Evolutionary conservation across 2,888 invertebrate genomes (phyloP), one percentile per base, ranked within the genome.

Genomic region (Pilophorus perplexus): DNA sequence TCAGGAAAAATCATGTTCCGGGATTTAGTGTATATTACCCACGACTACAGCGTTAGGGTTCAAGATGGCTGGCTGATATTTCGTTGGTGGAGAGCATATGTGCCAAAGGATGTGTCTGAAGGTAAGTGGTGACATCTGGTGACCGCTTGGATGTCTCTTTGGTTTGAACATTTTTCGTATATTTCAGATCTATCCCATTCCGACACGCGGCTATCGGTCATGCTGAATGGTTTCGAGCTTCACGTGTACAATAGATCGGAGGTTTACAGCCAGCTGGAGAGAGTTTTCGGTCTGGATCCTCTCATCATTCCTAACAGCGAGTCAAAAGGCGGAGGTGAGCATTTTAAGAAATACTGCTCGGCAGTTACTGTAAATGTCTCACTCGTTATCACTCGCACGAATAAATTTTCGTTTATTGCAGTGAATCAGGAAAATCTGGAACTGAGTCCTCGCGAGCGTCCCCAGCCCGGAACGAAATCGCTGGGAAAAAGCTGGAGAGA

Each of bases 1-100:
- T 93, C 96, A 64, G 99, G 99, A 2, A 98, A 98, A 80, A 89
- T 99, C 62, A 98, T 98, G 97, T 96, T 98, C 78, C 84, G 95
- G 67, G 95, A 98, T 80, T 86, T 98, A 72, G 88, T 92, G 64
- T 95, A 92, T 75, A 90, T 95, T 68, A 94, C 91, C 70, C 90
- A 92, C 75, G 97, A 99, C 80, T 95, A 90, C 78, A 90, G 93
- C 28, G 78, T 95, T 42, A 84, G 96, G 71, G 86, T 96, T 71
- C 96, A 96, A 78, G 97, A 98, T 80, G 98, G 97, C 1, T 96
- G 94, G 83, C 82, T 96, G 70, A 93, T 97, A 79, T 98, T 99
- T 79, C 84, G 96, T 55, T 99, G 96, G 93, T 99, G 98, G 98
- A 83, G 93, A 71, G 90, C 93, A 33, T 95, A 95, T 77, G 89